Evolutionary conservation across 2,797 vertebrate species (phyloP).

Genomic region (Megalops cyprinoides): DNA sequence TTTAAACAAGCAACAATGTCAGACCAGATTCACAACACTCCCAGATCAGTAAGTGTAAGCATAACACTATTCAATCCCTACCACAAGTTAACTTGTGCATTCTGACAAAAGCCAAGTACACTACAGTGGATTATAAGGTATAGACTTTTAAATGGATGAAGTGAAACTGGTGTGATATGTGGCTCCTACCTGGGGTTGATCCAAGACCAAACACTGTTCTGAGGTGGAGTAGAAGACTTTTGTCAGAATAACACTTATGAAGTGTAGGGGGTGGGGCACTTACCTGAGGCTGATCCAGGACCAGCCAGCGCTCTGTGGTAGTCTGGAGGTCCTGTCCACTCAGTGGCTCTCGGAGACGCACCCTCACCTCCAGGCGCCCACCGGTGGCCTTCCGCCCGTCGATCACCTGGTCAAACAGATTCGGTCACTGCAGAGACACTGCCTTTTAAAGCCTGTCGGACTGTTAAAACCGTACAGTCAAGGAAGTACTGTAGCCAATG

Average conservation of each 20-base stretch:
- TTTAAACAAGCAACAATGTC: too few relatives aligned
- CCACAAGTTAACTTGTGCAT: too few relatives aligned
- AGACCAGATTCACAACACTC: too few relatives aligned
- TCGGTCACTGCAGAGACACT: not conserved
- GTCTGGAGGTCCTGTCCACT: conserved; percentile 87
- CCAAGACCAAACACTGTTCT: not conserved
- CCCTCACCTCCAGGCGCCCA: conserved; percentile 90
- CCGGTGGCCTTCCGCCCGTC: conserved; percentile 92
- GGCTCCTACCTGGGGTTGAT: too few relatives aligned
- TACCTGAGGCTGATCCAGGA: conserved; percentile 82
- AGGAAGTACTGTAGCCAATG: not conserved
- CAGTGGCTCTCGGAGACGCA: conserved; percentile 90
- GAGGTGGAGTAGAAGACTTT: not conserved
- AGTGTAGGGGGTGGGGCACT: conserved; percentile 28
- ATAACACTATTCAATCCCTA: too few relatives aligned
- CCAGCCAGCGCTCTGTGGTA: conserved; percentile 89
- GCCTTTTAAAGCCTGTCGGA: not conserved
- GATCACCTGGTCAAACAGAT: conserved; percentile 78
- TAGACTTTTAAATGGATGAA: too few relatives aligned
- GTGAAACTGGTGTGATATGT: too few relatives aligned
- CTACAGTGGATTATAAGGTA: too few relatives aligned
- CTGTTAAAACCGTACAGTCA: not conserved
- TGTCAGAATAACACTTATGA: not conserved
- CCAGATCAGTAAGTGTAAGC: too few relatives aligned
- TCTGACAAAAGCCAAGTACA: too few relatives aligned